phyloP scores from a whole-genome alignment of 2,113 vertebrate species.

The Pedionomus torquatus region DNA sequence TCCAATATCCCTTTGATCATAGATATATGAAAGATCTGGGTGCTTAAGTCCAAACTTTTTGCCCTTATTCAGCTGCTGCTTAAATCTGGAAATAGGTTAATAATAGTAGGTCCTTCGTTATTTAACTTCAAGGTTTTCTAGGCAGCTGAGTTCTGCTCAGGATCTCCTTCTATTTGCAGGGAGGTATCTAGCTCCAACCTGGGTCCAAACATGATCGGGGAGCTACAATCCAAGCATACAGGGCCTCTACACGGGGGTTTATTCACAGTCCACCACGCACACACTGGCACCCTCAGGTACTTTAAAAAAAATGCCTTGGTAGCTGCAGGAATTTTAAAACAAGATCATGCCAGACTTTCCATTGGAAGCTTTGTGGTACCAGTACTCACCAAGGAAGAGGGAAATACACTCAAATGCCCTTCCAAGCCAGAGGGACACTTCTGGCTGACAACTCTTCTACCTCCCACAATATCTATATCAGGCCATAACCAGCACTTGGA shows the following conservation, averaged over 20 bases:
- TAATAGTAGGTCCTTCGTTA: background rate
- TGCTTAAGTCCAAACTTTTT: background rate
- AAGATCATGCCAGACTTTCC: background rate
- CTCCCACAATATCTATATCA: background rate
- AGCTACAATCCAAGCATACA: background rate
- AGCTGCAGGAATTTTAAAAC: background rate
- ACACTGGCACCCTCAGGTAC: background rate
- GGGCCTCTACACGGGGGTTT: background rate
- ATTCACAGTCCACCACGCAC: background rate
- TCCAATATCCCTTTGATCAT: background rate
- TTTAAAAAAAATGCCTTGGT: background rate
- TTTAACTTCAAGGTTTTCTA: background rate
- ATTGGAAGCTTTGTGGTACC: background rate
- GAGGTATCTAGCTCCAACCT: background rate
- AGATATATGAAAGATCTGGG: background rate
- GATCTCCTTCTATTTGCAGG: background rate
- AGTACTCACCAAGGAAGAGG: background rate
- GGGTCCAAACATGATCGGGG: background rate
- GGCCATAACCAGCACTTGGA: background rate
- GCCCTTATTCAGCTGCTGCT: background rate
- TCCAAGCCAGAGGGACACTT: background rate
- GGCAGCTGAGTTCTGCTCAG: background rate
- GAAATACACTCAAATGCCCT: background rate
- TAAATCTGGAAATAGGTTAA: background rate
- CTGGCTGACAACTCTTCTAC: background rate